Base-by-base conservation (phyloP, 2,113 vertebrate species). In the Pelvicachromis taeniatus region DNA sequence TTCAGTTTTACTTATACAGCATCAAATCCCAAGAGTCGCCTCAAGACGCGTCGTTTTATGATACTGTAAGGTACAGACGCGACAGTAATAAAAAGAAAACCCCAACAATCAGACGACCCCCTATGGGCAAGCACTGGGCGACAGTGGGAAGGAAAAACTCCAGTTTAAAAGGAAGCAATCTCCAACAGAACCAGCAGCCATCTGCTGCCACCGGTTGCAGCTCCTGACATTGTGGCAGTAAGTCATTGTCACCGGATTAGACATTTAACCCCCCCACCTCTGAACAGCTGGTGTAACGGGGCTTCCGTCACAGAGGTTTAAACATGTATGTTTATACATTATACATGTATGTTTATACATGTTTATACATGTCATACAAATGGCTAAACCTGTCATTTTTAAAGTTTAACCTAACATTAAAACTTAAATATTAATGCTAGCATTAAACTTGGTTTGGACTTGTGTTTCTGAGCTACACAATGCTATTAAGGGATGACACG, bases 91-190 rank as follows among this genome's bases (percentile, higher is more conserved):
- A 35, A 63, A 17, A 63, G 9, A n/a, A 35, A 63, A 35, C 33
- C 59, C 59, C 59, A 63, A 63, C 31, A 35, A 35, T 35, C 17
- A 63, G 0, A 35, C 0, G 17, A 35, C 17, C 58, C 56, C 31
- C 9, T 63, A 12, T 35, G 0, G 0, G 6, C 17, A 35, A 2
- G 9, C 17, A n/a, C 58, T n/a, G n/a, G 31, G 59, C 0, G 31
- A 63, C 31, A 63, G 31, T 63, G 59, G 59, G 59, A 63, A n/a
- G 10, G 31, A 63, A 35, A 63, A 63, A 63, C 31, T 35, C 31
- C 9, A 12, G 31, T 38, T 63, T 38, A 63, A 63, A 17, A 63
- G 10, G 59, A 63, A 63, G 59, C 35, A 35, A 35, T 31, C 1
- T 35, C 17, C 31, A 0, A 1, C 10, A 26, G 26, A 26, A 26